Evolutionary conservation across 2,888 invertebrate genomes (phyloP).

Genomic region (Harpalus rufipes): DNA sequence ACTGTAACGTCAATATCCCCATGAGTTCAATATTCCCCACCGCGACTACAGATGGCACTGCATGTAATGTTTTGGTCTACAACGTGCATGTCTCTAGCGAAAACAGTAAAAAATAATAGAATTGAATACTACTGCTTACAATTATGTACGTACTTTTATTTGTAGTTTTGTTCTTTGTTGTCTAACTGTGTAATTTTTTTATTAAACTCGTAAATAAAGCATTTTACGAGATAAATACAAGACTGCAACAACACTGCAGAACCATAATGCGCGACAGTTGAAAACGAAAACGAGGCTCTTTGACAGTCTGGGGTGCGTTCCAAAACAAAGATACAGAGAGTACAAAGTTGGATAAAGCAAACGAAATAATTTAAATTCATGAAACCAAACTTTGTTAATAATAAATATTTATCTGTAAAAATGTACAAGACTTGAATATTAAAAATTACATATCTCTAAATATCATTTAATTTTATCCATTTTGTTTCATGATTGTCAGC

Average conservation of each 20-base stretch:
- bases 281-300: neutral
- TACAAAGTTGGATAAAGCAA: too few species aligned
- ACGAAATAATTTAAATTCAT: too few species aligned
- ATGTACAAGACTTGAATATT: too few species aligned
- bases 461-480: too few species aligned
- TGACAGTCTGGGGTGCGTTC: too few species aligned
- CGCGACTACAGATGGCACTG: slow-evolving; percentile 3
- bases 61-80: slow-evolving; percentile 2
- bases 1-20: slow-evolving; percentile 78
- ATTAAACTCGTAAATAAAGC: slow-evolving; percentile 7
- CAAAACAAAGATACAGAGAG: too few species aligned
- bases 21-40: slow-evolving; percentile 68
- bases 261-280: slow-evolving; percentile 4
- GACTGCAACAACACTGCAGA: neutral
- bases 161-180: neutral
- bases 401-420: too few species aligned
- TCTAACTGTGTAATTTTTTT: neutral
- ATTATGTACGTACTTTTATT: slow-evolving; percentile 25
- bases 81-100: neutral
- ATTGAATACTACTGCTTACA: neutral
- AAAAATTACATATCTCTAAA: too few species aligned
- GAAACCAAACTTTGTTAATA: too few species aligned
- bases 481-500: too few species aligned
- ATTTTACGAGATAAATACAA: neutral
- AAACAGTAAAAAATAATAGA: slow-evolving; percentile 11